Evolutionary conservation across 2,113 vertebrate species (phyloP).

Genomic region (Silurus glanis): DNA sequence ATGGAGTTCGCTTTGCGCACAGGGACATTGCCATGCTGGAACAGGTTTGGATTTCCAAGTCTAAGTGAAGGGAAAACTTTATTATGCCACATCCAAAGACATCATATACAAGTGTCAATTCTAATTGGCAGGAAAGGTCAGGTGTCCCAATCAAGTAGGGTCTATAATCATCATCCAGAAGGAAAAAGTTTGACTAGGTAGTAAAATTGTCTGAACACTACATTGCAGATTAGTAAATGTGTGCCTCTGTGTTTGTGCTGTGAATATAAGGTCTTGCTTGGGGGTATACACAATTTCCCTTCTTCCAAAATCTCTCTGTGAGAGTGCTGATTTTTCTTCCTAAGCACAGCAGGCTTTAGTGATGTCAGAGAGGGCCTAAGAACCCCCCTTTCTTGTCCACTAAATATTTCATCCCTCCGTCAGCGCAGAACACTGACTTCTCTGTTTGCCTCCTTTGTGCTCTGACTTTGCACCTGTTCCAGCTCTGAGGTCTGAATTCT

Average conservation of each 20-base stretch:
- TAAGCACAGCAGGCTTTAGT: slow-evolving; percentile 73
- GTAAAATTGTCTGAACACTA: not conserved
- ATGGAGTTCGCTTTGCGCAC: too few species aligned
- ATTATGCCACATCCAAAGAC: too few species aligned
- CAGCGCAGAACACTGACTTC: slow-evolving; percentile 68
- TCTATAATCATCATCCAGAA: not conserved
- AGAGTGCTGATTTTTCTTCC: slow-evolving; percentile 44
- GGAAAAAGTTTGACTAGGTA: not conserved
- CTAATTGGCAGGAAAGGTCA: too few species aligned
- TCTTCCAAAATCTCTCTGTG: slow-evolving; percentile 5
- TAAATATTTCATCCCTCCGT: slow-evolving; percentile 72
- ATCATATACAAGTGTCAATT: too few species aligned
- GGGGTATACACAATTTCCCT: slow-evolving; percentile 22
- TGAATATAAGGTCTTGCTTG: not conserved
- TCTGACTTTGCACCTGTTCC: slow-evolving; percentile 74
- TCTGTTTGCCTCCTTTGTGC: slow-evolving; percentile 70
- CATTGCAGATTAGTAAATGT: not conserved
- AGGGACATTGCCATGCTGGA: too few species aligned
- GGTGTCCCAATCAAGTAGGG: not conserved
- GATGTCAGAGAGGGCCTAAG: slow-evolving; percentile 69
- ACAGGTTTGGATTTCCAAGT: too few species aligned
- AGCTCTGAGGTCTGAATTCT: slow-evolving; percentile 57
- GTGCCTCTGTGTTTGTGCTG: slow-evolving; percentile 25
- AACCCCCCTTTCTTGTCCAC: slow-evolving; percentile 70
- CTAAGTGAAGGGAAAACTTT: too few species aligned